A percentile compares a stretch with the other conserved stretches of the same genome.
These are phyloP conservation scores for Margarornis squamiger DNA, from an alignment of 2,797 vertebrate species.

Conservation along the genomic window DNA sequence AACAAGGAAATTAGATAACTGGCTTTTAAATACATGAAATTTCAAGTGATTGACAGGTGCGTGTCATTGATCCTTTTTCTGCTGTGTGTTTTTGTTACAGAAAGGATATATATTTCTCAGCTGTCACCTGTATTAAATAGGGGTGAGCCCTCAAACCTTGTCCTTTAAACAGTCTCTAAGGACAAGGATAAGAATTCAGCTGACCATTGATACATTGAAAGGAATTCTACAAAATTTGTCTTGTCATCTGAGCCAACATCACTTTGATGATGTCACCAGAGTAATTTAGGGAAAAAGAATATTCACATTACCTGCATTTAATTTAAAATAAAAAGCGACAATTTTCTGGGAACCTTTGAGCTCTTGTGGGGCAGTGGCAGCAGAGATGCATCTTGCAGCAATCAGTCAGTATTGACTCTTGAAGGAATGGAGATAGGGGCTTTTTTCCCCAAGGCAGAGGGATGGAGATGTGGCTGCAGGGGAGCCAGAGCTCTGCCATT, in stretches of 20 bases:
- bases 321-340: background rate
- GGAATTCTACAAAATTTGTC: background rate
- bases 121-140: background rate
- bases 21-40: background rate
- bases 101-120: background rate
- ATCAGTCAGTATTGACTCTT: background rate
- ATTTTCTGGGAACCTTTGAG: background rate
- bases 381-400: background rate
- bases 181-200: background rate
- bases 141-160: background rate
- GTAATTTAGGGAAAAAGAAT: background rate
- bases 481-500: fast-evolving
- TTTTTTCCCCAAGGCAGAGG: background rate
- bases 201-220: background rate
- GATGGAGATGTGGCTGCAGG: fast-evolving
- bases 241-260: background rate
- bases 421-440: background rate
- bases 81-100: background rate
- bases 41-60: background rate
- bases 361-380: background rate
- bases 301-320: fast-evolving
- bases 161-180: background rate
- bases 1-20: background rate
- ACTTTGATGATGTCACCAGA: background rate
- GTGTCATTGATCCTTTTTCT: background rate